Evolutionary conservation across 2,888 invertebrate genomes (phyloP).

Genomic region (Volucella inanis): DNA sequence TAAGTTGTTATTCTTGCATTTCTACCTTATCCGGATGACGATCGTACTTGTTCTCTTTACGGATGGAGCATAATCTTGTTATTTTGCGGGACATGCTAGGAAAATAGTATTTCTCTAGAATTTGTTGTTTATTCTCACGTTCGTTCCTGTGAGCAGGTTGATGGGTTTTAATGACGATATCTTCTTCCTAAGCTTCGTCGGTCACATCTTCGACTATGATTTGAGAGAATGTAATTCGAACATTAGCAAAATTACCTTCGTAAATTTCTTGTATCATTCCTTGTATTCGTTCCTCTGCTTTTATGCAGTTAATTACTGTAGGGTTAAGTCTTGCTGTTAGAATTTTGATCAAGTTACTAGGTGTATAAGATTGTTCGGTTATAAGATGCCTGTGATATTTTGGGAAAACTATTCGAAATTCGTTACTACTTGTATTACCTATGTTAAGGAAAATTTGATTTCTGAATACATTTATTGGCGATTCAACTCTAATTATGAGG

Average conservation of each 20-base stretch:
- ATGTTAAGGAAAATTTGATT: background rate
- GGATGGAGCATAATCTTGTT: too few species aligned
- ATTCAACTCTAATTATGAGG: too few species aligned
- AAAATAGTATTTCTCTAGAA: too few species aligned
- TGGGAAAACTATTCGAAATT: too few species aligned
- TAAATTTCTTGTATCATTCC: slow-evolving; percentile 2
- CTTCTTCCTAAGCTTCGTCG: background rate
- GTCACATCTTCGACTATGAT: background rate
- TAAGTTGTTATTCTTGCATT: background rate
- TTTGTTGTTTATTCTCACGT: too few species aligned
- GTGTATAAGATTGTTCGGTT: slow-evolving; percentile 5
- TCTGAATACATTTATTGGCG: too few species aligned
- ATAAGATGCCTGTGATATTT: background rate
- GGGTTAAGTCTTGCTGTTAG: background rate
- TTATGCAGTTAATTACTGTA: background rate
- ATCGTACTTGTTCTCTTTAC: too few species aligned
- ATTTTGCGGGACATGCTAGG: too few species aligned
- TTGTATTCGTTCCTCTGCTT: background rate
- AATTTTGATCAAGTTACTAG: background rate
- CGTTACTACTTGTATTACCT: too few species aligned
- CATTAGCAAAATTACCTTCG: background rate
- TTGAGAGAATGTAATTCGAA: slow-evolving; percentile 1
- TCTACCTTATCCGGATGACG: background rate
- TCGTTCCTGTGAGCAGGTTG: too few species aligned
- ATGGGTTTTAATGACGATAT: background rate